Evolutionary conservation across 2,797 vertebrate genomes (phyloP).

Genomic region (Chanos chanos): DNA sequence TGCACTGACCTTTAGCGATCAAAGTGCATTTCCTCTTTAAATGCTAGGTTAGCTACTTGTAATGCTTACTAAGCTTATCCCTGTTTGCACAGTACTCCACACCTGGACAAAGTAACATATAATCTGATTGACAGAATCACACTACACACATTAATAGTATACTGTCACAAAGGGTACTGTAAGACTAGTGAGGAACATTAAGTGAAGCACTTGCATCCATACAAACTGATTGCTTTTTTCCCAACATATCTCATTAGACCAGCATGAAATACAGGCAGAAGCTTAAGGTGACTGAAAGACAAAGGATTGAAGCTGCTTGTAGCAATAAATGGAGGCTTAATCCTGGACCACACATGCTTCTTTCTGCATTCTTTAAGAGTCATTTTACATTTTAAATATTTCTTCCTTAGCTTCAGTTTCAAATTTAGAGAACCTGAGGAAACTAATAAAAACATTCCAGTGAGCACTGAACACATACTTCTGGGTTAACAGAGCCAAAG

Average conservation of each 20-base stretch:
- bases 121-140: too few species aligned
- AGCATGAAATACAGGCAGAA: too few species aligned
- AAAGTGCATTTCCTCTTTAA: constrained; percentile 17
- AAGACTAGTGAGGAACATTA: too few species aligned
- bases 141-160: neutral
- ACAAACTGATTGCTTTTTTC: too few species aligned
- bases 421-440: constrained; percentile 1
- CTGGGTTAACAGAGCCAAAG: constrained; percentile 2
- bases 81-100: neutral
- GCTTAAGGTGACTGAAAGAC: too few species aligned
- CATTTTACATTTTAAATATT: neutral
- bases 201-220: too few species aligned
- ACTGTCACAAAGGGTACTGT: neutral
- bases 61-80: neutral
- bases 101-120: too few species aligned
- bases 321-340: neutral
- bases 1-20: constrained; percentile 4
- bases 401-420: neutral
- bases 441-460: constrained; percentile 34
- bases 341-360: neutral
- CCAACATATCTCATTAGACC: too few species aligned
- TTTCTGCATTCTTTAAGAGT: too few species aligned
- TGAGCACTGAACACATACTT: constrained; percentile 17
- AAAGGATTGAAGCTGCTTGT: neutral
- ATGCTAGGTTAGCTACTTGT: neutral